A percentile compares a stretch with the other conserved stretches of the same genome.
Conservation (phyloP, 2,888 invertebrate species). For the Blastobasis lacticolella region DNA sequence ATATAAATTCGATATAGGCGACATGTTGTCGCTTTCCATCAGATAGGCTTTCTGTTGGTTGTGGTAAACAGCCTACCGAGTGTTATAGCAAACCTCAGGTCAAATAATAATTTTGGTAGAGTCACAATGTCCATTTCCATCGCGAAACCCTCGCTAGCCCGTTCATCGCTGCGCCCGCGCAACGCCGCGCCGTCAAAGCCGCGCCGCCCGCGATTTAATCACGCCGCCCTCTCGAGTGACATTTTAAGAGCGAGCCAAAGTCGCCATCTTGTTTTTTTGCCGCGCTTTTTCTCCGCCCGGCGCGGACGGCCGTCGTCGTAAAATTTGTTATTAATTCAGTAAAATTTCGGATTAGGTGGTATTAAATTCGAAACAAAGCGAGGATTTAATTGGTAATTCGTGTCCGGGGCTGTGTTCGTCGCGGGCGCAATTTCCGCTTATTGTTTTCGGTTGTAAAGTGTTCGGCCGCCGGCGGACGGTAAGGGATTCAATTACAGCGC, state of each 20-base stretch:
- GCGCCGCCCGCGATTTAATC: conserved; percentile 30
- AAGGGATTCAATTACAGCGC: too few relatives aligned
- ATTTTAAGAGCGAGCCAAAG: conserved; percentile 42
- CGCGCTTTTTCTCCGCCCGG: conserved; percentile 40
- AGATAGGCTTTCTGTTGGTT: too few relatives aligned
- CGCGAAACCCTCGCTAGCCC: too few relatives aligned
- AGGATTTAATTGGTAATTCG: conserved; percentile 66
- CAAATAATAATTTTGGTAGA: too few relatives aligned
- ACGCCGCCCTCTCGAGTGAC: conserved; percentile 47
- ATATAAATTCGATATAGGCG: too few relatives aligned
- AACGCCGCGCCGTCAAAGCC: conserved; percentile 16
- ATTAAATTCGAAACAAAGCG: conserved; percentile 69
- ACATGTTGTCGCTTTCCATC: too few relatives aligned
- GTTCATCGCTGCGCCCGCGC: background rate
- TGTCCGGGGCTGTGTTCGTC: conserved; percentile 26
- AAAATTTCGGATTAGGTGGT: conserved; percentile 69
- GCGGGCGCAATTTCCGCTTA: conserved; percentile 33
- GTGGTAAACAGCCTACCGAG: too few relatives aligned
- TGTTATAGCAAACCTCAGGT: too few relatives aligned
- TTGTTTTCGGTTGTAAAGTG: conserved; percentile 36
- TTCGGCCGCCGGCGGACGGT: background rate
- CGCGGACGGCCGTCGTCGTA: conserved; percentile 37
- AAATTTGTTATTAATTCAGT: conserved; percentile 69
- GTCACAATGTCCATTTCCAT: too few relatives aligned
- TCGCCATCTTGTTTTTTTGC: conserved; percentile 43